A percentile compares a stretch with the other conserved stretches of the same genome.
Evolutionary conservation across 1,140 invertebrate species (phyloP).

Genomic region (Aethina tumida): DNA sequence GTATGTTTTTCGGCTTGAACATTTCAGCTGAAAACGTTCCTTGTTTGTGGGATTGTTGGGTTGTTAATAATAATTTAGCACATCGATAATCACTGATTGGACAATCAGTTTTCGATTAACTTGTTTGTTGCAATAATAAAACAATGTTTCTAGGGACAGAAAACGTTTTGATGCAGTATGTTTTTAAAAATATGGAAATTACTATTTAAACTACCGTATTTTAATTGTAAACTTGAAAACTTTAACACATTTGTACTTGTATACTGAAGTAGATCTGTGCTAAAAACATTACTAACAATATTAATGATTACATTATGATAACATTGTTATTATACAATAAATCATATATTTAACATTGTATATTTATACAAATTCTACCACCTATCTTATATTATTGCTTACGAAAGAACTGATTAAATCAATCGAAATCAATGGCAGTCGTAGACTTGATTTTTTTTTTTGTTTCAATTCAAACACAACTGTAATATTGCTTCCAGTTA

Average conservation of each 20-base stretch:
- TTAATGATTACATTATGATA: neutral
- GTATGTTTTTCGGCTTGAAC: conserved; percentile 3
- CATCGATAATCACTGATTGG: neutral
- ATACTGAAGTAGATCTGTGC: neutral
- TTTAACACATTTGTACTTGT: neutral
- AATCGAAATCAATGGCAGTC: conserved; percentile 12
- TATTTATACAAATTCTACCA: conserved; percentile 11
- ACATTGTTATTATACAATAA: conserved; percentile 6
- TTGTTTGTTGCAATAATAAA: conserved; percentile 1
- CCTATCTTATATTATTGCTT: conserved; percentile 28
- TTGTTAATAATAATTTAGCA: neutral
- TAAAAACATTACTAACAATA: neutral
- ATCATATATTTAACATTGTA: conserved; percentile 8
- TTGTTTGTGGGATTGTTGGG: conserved; percentile 2
- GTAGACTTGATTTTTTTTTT: conserved; percentile 8
- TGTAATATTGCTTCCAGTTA: conserved; percentile 31
- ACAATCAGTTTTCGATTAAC: neutral
- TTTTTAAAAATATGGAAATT: conserved; percentile 1
- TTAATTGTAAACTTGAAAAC: neutral
- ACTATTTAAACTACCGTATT: neutral
- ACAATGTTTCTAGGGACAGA: neutral
- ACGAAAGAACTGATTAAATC: conserved; percentile 18
- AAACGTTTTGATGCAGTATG: conserved; percentile 3
- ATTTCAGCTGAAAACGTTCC: conserved; percentile 6
- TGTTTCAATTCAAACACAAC: conserved; percentile 11